Evolutionary conservation across 1,140 invertebrate species (phyloP), one percentile per base, ranked within the genome.

Genomic region (Calliphora vicina): DNA sequence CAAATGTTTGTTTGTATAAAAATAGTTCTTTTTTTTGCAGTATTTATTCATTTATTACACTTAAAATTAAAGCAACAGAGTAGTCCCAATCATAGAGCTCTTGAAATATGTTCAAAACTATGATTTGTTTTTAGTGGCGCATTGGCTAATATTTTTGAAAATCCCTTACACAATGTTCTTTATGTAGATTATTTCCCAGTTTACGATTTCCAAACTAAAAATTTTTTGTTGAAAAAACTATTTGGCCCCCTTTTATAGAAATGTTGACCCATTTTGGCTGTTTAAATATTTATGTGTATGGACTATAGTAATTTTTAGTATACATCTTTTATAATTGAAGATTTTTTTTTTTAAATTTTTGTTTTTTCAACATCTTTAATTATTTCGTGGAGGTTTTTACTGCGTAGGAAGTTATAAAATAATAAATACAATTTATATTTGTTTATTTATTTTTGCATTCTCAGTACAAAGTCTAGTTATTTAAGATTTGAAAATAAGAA

Each of bases 391-490:
- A 67, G 61, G 61, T 12, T 67, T 20, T 10, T 67, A n/a, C 2
- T 67, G 61, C 9, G 61, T 67, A 67, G 61, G 61, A 67, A 67
- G 61, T 67, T 67, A n/a, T 67, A 67, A 67, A 67, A 50, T 50
- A 67, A 67, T 67, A 67, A 67, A 67, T 23, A 23, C 10, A 67
- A 67, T 67, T 67, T 50, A 35, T 50, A 50, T 43, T 43, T 43
- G 15, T 35, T 35, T 35, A 10, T 35, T 5, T 35, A 35, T 5
- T 35, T 35, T 35, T 35, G 35, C 35, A 35, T n/a, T n/a, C 35
- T 35, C 10, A 35, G 35, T 35, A 35, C 35, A 35, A 35, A 8
- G 35, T 8, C 35, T 35, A 35, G 1, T 35, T 8, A 35, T 35
- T 35, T 35, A 35, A 35, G 35, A n/a, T n/a, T n/a, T n/a, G n/a